Conservation (phyloP, 2,888 invertebrate species). For the Orthosia incerta region DNA sequence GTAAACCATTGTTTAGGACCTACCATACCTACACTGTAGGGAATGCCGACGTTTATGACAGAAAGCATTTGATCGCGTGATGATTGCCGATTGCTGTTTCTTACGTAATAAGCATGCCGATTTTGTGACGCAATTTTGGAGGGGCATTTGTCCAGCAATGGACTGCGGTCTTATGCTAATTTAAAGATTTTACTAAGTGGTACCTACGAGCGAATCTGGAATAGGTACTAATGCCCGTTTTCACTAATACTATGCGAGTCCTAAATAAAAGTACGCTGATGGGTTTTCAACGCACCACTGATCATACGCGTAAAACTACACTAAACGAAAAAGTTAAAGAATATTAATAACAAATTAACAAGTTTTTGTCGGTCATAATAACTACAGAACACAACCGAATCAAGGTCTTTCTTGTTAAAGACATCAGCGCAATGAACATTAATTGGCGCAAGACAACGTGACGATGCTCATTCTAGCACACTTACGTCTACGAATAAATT, state of each 20-base stretch:
- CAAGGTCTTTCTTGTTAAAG: conserved; percentile 50
- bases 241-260: neutral
- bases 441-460: conserved; percentile 36
- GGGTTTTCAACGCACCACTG: neutral
- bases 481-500: conserved; percentile 2
- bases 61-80: no score
- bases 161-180: neutral
- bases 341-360: neutral
- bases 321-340: neutral
- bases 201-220: neutral
- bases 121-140: neutral
- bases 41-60: no score
- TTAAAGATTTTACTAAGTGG: neutral
- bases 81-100: no score
- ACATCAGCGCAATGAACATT: conserved; percentile 43
- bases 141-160: neutral
- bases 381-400: conserved; percentile 1
- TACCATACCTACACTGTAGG: no score
- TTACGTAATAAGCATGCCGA: no score
- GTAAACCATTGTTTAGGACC: no score
- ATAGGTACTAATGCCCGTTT: no score
- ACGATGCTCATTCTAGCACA: conserved; percentile 1
- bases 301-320: neutral
- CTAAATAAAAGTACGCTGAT: neutral
- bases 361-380: conserved; percentile 2